phyloP scores from a whole-genome alignment of 2,888 invertebrate species.

The Nephrotoma appendiculata region DNA sequence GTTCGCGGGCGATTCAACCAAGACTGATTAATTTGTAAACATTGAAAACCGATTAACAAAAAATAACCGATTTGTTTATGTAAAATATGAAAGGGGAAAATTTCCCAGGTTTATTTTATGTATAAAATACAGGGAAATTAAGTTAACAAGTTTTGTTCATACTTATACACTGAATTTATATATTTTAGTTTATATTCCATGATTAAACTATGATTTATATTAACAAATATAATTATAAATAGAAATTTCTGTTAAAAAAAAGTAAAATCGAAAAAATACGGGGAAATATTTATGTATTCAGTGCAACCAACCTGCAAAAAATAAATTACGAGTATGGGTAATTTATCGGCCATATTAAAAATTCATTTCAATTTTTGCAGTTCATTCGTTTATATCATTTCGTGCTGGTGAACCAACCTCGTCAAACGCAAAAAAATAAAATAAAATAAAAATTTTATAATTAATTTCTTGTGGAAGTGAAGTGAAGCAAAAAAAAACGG shows the following conservation, averaged over 20 bases:
- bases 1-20: background rate
- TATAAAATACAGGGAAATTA: background rate
- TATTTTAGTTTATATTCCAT: background rate
- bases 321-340: background rate
- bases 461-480: conserved; percentile 7
- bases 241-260: too few species aligned
- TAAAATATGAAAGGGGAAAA: background rate
- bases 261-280: background rate
- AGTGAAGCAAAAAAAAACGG: conserved; percentile 7
- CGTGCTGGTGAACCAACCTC: background rate
- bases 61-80: background rate
- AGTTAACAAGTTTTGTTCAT: background rate
- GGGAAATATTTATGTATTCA: background rate
- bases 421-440: background rate
- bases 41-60: background rate
- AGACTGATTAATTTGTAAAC: background rate
- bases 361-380: background rate
- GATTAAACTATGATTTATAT: too few species aligned
- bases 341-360: background rate
- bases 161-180: background rate
- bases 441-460: conserved; percentile 6
- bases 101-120: background rate
- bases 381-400: conserved; percentile 2
- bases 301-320: background rate
- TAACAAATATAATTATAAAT: too few species aligned